These are phyloP conservation scores for Tiliacea aurago DNA, from an alignment of 2,888 invertebrate species.

Conservation along the genomic window DNA sequence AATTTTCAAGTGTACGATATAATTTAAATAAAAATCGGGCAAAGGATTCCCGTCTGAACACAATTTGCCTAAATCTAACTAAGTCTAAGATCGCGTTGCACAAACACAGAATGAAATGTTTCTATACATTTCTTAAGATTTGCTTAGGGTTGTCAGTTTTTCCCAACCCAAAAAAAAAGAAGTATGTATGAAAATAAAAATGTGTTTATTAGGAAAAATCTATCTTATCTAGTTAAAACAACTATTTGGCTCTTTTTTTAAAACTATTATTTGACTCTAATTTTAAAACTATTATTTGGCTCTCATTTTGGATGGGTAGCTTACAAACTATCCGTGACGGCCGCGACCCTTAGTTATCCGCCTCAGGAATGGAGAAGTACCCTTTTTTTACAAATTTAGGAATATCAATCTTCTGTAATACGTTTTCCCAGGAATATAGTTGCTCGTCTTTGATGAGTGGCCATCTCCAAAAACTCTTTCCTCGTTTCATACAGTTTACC, in stretches of 20 bases:
- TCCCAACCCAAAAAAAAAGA: neutral
- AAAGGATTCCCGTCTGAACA: too few relatives aligned
- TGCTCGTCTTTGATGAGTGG: slow-evolving; percentile 50
- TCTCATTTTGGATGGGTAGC: neutral
- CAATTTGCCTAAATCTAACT: too few relatives aligned
- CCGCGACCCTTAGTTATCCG: slow-evolving; percentile 1
- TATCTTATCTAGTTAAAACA: neutral
- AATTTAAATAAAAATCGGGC: too few relatives aligned
- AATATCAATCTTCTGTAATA: slow-evolving; percentile 34
- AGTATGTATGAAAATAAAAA: neutral
- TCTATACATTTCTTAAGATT: neutral
- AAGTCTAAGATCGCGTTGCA: too few relatives aligned
- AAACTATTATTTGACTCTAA: neutral
- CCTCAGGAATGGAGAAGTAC: slow-evolving; percentile 13
- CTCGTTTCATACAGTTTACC: slow-evolving; percentile 49
- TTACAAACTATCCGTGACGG: neutral
- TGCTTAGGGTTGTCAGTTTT: neutral
- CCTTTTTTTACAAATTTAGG: slow-evolving; percentile 26
- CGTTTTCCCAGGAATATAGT: slow-evolving; percentile 38
- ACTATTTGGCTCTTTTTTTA: too few relatives aligned
- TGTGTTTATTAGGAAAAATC: neutral
- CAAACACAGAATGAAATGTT: too few relatives aligned
- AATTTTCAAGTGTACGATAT: too few relatives aligned
- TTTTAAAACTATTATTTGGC: neutral
- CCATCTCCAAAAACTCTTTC: slow-evolving; percentile 50